Evolutionary conservation across 1,140 invertebrate species (phyloP), one percentile per base, ranked within the genome.

Genomic region (Chymomyza costata): DNA sequence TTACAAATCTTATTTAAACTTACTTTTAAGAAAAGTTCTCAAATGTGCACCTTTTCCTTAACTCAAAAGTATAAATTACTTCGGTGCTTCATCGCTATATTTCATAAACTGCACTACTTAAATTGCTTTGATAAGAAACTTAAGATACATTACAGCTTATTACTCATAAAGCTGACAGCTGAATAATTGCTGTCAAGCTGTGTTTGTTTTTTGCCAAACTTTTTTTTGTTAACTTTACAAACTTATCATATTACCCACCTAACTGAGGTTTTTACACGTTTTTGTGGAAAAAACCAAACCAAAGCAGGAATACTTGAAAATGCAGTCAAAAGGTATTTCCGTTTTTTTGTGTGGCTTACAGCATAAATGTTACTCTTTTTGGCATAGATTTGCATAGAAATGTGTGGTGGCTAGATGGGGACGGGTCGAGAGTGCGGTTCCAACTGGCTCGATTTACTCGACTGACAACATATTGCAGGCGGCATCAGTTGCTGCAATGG

Each of bases 351-450:
- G 35, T 32, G 58, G 25, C 21, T 55, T 54, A 38, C 50, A 43
- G 73, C 68, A 78, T 71, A 70, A 80, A 80, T 80, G 73, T 74
- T 51, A 55, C 64, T 55, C 68, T 53, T 49, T 61, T 76, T 73
- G 73, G 74, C 73, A 80, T 80, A 81, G 73, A 80, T 80, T 80
- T 80, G 73, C 73, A 80, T 80, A 56, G 68, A 56, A 66, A 80
- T 73, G 69, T 31, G 48, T 28, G 32, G 11, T n/a, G 6, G 11
- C 15, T 18, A 16, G n/a, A 10, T 7, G 48, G 14, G 28, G 1
- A 17, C 11, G 1, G 32, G 17, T 47, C 18, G 38, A 14, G 14
- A 5, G n/a, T 8, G 28, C 6, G 25, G n/a, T n/a, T 38, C 21
- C 21, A 25, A 25, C 21, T 5, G 21, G 21, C 3, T 8, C 21